Evolutionary conservation across 2,113 vertebrate genomes (phyloP), one percentile per base, ranked within the genome.

Genomic region (Propithecus coquereli): DNA sequence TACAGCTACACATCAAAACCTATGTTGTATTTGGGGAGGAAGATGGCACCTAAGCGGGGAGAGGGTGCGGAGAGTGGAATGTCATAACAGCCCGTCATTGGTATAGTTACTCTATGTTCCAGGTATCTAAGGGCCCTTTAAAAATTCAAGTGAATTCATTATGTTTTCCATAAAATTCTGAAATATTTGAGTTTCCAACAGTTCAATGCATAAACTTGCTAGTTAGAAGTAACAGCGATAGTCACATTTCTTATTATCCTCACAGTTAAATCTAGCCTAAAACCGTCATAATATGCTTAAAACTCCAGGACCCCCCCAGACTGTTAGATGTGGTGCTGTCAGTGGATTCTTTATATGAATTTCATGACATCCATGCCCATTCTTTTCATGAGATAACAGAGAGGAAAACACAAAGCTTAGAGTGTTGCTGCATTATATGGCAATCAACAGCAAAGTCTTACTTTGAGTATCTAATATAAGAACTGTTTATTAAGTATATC

Each of bases 161-260:
- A 17, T 22, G 97, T 90, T 85, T 95, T 34, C 61, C 20, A 81
- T 90, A 80, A 32, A 52, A 43, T 50, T 57, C 34, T 92, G 59
- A 97, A 96, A 87, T 84, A 93, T 91, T 97, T 96, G 52, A 68
- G 17, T 79, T 97, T 97, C 90, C 76, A 91, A 32, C 25, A 97
- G 74, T 81, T 65, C 92, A 93, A 88, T 94, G 83, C 57, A 57
- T 57, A 88, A n/a, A 14, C 10, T 61, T 12, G 7, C 59, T 65
- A 85, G 65, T 94, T 87, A 40, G 86, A 94, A 96, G 47, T 50
- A 94, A n/a, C 7, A 59, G 47, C 96, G 32, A 90, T 74, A 8
- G 0, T 20, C 52, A 80, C 22, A 81, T 76, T 96, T 54, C 12
- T 82, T 89, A 90, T 97, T 97, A 95, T 59, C 73, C 4, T 37